A percentile compares a stretch with the other conserved stretches of the same genome.
These are phyloP conservation scores for Archaeoteleia sp. DNA, from an alignment of 2,888 invertebrate species.

Conservation along the genomic window DNA sequence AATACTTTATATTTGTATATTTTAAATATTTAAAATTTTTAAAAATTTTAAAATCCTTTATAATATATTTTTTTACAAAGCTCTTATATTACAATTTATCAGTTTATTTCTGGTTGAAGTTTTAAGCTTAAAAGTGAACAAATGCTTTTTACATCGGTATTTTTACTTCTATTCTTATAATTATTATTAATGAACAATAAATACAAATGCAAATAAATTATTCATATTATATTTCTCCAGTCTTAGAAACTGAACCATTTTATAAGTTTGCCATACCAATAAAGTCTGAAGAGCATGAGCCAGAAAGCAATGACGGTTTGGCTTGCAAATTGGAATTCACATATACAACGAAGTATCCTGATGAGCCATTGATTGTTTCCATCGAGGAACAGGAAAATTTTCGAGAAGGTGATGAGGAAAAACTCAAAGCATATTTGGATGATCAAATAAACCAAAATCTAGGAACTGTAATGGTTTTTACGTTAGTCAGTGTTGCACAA, in stretches of 20 bases:
- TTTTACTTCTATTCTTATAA: no score
- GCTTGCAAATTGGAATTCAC: constrained; percentile 87
- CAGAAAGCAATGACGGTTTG: constrained; percentile 82
- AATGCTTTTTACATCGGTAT: no score
- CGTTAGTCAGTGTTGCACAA: constrained; percentile 92
- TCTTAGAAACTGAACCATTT: constrained; percentile 83
- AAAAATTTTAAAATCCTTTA: no score
- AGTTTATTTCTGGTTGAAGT: no score
- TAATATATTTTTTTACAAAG: no score
- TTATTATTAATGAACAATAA: no score
- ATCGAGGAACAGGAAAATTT: constrained; percentile 87
- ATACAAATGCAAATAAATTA: no score
- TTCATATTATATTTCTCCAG: constrained; percentile 75
- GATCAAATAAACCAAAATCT: constrained; percentile 89
- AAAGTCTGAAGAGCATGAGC: constrained; percentile 86
- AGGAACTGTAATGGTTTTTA: constrained; percentile 98
- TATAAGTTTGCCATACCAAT: constrained; percentile 88
- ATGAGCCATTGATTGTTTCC: constrained; percentile 87
- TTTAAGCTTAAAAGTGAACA: no score
- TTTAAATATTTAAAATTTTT: no score
- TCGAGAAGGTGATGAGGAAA: constrained; percentile 80
- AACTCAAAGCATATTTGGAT: constrained; percentile 81
- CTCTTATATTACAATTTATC: no score
- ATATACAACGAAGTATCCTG: constrained; percentile 92
- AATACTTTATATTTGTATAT: no score